Evolutionary conservation across 2,888 invertebrate genomes (phyloP), one percentile per base, ranked within the genome.

Genomic region (Cenopis cana): DNA sequence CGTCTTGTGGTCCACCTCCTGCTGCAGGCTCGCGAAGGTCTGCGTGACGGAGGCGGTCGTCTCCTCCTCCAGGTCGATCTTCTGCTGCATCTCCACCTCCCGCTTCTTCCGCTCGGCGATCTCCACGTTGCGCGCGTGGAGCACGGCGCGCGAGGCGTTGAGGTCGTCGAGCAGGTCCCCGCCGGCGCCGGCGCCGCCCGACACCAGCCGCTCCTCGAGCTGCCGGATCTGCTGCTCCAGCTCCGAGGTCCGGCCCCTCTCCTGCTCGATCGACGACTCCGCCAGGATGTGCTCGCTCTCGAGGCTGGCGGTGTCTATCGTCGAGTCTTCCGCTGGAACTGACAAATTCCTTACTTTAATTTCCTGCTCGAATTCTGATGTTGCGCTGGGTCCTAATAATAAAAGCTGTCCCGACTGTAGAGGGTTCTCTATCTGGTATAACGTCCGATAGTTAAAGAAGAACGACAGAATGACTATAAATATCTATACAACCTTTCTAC

Each of bases 1-100:
- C 29, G 98, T 97, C 89, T 99, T 99, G 70, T 98, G 96, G 84
- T 99, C 99, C 1, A 99, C 98, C 90, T 99, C 99, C 86, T 99
- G 99, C 84, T 99, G 98, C 69, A 99, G 92, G 64, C 97, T 97
- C 10, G 97, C 95, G 83, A 98, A 99, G 0, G 98, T 99, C 82
- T 97, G 98, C 70, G 97, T 96, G 68, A 99, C 96, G 82, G 98
- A 98, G 61, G 97, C 94, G 14, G 98, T 97, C 17, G 97, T 97
- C 85, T 99, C 98, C 85, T 99, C 99, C 86, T 99, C 98, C 79
- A 97, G 94, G 82, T 99, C 99, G 66, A 99, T 94, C 83, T 97
- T 96, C 89, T 99, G 98, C 83, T 98, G 97, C 95, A 99, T 98
- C 91, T 99, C 99, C 68, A 99, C 96, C 78, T 94, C 95, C 73